Conservation (phyloP, 2,113 vertebrate species). For the Speoplatyrhinus poulsoni region DNA sequence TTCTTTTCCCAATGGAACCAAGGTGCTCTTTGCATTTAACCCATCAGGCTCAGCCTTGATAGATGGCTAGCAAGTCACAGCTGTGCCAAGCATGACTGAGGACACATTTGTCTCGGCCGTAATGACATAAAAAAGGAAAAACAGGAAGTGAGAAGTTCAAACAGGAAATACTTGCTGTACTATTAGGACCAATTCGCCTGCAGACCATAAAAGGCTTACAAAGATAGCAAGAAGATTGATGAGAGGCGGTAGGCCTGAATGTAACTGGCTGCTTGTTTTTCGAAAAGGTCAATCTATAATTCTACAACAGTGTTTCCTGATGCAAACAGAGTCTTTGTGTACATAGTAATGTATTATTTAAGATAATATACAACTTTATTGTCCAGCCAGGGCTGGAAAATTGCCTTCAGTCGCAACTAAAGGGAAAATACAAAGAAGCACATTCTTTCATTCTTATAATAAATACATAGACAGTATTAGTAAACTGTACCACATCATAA, state of each 20-base stretch:
- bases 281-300: constrained; percentile 30
- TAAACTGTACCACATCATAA: no score
- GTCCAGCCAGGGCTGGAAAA: no score
- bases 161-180: constrained; percentile 85
- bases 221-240: constrained; percentile 53
- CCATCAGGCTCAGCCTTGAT: constrained; percentile 1
- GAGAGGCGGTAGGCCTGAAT: background rate
- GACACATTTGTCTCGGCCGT: constrained; percentile 71
- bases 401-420: no score
- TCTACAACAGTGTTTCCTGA: background rate
- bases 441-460: no score
- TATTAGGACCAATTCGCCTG: constrained; percentile 71
- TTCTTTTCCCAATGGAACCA: constrained; percentile 1
- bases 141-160: constrained; percentile 85
- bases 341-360: background rate
- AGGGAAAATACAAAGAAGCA: no score
- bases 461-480: no score
- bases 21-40: background rate
- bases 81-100: constrained; percentile 71
- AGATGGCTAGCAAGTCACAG: constrained; percentile 52
- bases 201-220: constrained; percentile 40
- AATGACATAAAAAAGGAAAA: constrained; percentile 60
- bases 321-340: background rate
- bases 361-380: background rate
- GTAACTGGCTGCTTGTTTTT: background rate